Conservation (phyloP, 2,797 vertebrate genomes). For the Prionace glauca region DNA sequence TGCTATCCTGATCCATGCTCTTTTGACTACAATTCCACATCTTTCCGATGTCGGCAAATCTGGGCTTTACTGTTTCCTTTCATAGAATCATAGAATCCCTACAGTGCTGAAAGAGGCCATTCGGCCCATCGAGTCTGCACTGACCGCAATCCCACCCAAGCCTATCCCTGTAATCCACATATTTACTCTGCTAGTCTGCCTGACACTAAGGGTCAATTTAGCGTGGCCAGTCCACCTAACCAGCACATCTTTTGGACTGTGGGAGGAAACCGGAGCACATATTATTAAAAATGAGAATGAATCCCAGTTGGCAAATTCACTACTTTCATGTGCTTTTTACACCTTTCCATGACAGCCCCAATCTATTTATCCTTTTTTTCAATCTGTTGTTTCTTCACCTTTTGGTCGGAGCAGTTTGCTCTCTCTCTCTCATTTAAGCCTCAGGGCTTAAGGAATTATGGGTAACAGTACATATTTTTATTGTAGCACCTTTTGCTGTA, state of each 20-base stretch:
- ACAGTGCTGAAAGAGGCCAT: too few species aligned
- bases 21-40: too few species aligned
- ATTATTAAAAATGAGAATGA: not conserved
- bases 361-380: not conserved
- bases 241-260: too few species aligned
- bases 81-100: too few species aligned
- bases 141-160: too few species aligned
- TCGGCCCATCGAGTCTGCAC: too few species aligned
- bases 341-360: not conserved
- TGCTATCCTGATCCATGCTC: too few species aligned
- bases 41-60: not conserved
- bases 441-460: not conserved
- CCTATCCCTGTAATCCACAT: too few species aligned
- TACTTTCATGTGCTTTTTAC: not conserved
- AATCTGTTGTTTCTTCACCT: not conserved
- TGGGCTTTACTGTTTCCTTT: not conserved
- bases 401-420: not conserved
- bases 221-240: too few species aligned
- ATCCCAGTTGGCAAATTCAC: not conserved
- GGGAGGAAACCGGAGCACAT: not conserved
- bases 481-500: not conserved
- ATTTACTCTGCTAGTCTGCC: too few species aligned
- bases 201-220: too few species aligned
- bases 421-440: not conserved
- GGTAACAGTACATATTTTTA: not conserved